Percentiles rank a stretch among this genome's conserved stretches.
phyloP scores from a whole-genome alignment of 92 coral and sea anemone species.

The Porites divaricata region DNA sequence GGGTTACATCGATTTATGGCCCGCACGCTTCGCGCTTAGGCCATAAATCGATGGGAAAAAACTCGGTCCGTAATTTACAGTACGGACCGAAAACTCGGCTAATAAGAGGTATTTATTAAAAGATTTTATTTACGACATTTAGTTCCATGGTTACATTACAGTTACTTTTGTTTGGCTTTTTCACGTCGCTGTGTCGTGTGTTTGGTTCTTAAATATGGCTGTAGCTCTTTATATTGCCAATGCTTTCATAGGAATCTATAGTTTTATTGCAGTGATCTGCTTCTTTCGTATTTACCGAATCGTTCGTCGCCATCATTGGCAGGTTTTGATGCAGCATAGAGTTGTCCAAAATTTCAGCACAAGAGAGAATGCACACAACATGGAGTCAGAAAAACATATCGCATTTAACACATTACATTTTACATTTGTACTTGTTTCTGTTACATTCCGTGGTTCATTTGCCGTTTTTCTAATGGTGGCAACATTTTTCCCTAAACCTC shows the following conservation, averaged over 20 bases:
- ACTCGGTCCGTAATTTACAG: too few relatives aligned
- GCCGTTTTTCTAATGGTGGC: too few relatives aligned
- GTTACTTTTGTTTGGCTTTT: not conserved
- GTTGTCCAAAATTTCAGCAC: not conserved
- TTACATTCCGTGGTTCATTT: constrained; percentile 8
- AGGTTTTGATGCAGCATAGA: not conserved
- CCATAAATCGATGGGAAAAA: too few relatives aligned
- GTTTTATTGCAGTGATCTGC: not conserved
- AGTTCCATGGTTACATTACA: not conserved
- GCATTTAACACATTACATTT: constrained; percentile 8
- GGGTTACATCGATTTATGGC: too few relatives aligned
- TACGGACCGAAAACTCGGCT: too few relatives aligned
- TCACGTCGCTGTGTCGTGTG: not conserved
- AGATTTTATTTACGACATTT: not conserved
- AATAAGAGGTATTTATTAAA: too few relatives aligned
- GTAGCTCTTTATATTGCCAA: too few relatives aligned
- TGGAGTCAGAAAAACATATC: not conserved
- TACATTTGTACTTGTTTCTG: constrained; percentile 1
- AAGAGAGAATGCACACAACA: not conserved
- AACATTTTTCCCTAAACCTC: too few relatives aligned
- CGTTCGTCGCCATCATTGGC: constrained; percentile 2
- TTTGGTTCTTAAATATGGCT: too few relatives aligned
- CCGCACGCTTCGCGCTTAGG: too few relatives aligned
- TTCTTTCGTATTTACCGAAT: not conserved
- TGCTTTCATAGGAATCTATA: not conserved